A percentile compares a stretch with the other conserved stretches of the same genome.
Evolutionary conservation across 2,888 invertebrate genomes (phyloP).

Genomic region (Campoletis raptor): DNA sequence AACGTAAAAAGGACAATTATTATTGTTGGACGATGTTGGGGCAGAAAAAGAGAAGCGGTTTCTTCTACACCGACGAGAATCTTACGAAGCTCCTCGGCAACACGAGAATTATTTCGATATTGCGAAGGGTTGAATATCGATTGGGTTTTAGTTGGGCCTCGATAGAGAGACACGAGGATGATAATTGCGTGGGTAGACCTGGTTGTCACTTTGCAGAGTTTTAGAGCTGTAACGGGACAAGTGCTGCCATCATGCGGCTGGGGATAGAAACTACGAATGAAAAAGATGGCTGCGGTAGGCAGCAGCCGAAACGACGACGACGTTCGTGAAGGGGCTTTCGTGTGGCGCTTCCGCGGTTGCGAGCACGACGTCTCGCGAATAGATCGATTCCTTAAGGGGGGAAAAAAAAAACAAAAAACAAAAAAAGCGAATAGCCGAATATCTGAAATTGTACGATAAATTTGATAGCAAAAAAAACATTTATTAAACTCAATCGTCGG

Average conservation of each 20-base stretch:
- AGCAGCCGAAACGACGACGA: slow-evolving; percentile 57
- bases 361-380: slow-evolving; percentile 69
- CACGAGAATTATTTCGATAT: neutral
- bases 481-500: neutral
- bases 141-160: neutral
- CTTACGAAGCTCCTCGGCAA: neutral
- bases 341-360: slow-evolving; percentile 69
- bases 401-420: slow-evolving; percentile 22
- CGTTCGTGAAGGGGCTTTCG: slow-evolving; percentile 65
- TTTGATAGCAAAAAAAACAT: slow-evolving; percentile 5
- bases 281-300: slow-evolving; percentile 69
- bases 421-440: slow-evolving; percentile 20
- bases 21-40: neutral
- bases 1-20: neutral
- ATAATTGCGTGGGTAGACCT: neutral
- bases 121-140: neutral
- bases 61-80: neutral
- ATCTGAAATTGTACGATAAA: slow-evolving; percentile 32
- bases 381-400: slow-evolving; percentile 66
- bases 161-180: neutral
- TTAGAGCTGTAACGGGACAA: slow-evolving; percentile 28
- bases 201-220: neutral
- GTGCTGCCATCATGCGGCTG: slow-evolving; percentile 70
- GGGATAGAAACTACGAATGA: slow-evolving; percentile 45
- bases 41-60: neutral